These are phyloP conservation scores for Melangyna quadrimaculata DNA, from an alignment of 2,888 invertebrate species.

Conservation along the genomic window DNA sequence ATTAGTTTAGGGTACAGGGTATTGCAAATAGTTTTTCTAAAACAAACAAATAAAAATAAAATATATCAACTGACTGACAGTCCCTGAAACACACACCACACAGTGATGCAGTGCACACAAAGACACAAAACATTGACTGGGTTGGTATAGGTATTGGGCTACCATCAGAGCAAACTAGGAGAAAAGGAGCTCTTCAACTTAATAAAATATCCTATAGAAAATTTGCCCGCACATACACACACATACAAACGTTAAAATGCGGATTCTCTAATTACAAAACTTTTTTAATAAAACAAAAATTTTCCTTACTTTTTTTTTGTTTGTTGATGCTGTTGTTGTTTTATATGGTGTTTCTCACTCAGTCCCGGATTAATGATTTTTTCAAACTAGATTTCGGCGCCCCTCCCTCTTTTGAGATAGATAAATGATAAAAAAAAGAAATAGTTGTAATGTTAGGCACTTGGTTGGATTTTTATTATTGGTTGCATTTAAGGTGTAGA, in stretches of 20 bases:
- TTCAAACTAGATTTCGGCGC: too few relatives aligned
- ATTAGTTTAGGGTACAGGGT: too few relatives aligned
- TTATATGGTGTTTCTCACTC: background rate
- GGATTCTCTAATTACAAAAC: constrained; percentile 72
- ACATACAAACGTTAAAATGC: constrained; percentile 60
- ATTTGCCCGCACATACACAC: constrained; percentile 50
- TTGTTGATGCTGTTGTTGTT: background rate
- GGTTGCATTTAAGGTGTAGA: too few relatives aligned
- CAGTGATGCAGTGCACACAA: background rate
- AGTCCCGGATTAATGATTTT: too few relatives aligned
- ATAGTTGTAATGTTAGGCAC: too few relatives aligned
- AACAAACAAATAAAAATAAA: background rate
- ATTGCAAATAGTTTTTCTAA: too few relatives aligned
- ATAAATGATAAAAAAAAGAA: too few relatives aligned
- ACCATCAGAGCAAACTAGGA: background rate
- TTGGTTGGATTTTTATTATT: too few relatives aligned
- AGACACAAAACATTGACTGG: constrained; percentile 11
- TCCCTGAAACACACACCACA: background rate
- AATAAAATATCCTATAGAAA: constrained; percentile 65
- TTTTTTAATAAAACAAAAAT: constrained; percentile 72
- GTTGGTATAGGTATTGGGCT: background rate
- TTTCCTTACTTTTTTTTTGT: constrained; percentile 24
- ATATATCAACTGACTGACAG: constrained; percentile 39
- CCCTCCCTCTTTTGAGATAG: too few relatives aligned
- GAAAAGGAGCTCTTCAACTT: constrained; percentile 59